Evolutionary conservation across 2,888 invertebrate species (phyloP), one percentile per base, ranked within the genome.

Genomic region (Chrysina gloriosa): DNA sequence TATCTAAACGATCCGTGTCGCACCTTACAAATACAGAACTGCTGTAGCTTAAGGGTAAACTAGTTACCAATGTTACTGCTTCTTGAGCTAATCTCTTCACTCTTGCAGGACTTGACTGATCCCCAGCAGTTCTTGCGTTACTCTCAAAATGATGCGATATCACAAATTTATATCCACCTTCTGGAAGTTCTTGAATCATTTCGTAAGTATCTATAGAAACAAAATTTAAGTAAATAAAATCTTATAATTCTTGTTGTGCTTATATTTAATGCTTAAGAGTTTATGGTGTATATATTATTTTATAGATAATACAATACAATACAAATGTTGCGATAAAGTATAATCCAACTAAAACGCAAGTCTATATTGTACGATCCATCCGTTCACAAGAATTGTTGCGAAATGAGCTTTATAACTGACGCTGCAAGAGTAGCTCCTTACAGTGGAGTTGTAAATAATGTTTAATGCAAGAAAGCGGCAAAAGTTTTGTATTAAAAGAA

Each of bases 1-100:
- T 91, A 83, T 97, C 97, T 74, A 97, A 88, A 70, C 97, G 88
- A 83, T 97, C 96, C 70, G 95, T 92, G 85, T 97, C 97, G 84
- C 95, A 95, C 74, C 97, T 89, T 72, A 97, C 96, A 87, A 97
- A 97, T 71, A 97, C 97, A 72, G 95, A 94, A 81, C 95, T 95
- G 83, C 94, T 95, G 84, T 92, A 94, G 54, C 96, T 96, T 67
- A 97, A 88, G 71, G 97, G 97, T 77, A 97, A 87, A 74, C 94
- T 93, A 67, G 95, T 96, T 73, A 95, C 95, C 61, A 97, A 87
- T 27, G 97, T 97, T 71, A 96, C 96, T 47, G 96, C 93, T 85
- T 97, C 97, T 85, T 97, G 97, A 63, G 97, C 97, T 64, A 97
- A 87, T 16, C 97, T 89, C 83, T 96, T 95, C 76, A 96, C 93